A percentile compares a stretch with the other conserved stretches of the same genome.
Conservation (phyloP, 1,140 invertebrate genomes). For the Zophobas atratus region DNA sequence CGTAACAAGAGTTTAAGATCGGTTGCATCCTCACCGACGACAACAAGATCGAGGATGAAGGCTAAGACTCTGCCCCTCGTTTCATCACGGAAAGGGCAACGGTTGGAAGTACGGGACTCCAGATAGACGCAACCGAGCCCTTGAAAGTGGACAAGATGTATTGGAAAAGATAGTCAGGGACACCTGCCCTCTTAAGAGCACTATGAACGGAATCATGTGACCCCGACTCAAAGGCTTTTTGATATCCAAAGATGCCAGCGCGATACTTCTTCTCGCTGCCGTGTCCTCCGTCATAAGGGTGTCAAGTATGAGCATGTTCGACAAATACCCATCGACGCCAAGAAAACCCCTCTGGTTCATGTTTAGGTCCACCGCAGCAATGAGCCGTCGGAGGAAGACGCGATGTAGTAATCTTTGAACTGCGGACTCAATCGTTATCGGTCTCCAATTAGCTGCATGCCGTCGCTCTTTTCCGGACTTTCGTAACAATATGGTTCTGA, state of each 20-base stretch:
- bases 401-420: constrained; percentile 48
- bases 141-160: constrained; percentile 33
- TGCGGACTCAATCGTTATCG: constrained; percentile 54
- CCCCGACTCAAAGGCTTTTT: constrained; percentile 66
- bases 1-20: too few species aligned
- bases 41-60: too few species aligned
- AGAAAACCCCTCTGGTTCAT: constrained; percentile 52
- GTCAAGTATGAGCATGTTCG: constrained; percentile 48
- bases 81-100: too few species aligned
- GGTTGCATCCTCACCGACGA: too few species aligned
- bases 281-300: constrained; percentile 28
- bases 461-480: too few species aligned
- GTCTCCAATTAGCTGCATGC: constrained; percentile 49
- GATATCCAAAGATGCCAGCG: constrained; percentile 64
- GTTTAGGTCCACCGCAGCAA: background rate
- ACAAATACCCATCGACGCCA: constrained; percentile 48
- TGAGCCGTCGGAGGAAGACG: constrained; percentile 1
- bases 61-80: too few species aligned
- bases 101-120: background rate
- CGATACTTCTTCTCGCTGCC: background rate
- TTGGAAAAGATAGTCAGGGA: constrained; percentile 50
- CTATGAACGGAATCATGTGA: constrained; percentile 61
- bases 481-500: too few species aligned
- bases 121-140: constrained; percentile 33
- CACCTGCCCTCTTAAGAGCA: constrained; percentile 56